Conservation (phyloP, 2,113 vertebrate species). For the Caracal caracal region DNA sequence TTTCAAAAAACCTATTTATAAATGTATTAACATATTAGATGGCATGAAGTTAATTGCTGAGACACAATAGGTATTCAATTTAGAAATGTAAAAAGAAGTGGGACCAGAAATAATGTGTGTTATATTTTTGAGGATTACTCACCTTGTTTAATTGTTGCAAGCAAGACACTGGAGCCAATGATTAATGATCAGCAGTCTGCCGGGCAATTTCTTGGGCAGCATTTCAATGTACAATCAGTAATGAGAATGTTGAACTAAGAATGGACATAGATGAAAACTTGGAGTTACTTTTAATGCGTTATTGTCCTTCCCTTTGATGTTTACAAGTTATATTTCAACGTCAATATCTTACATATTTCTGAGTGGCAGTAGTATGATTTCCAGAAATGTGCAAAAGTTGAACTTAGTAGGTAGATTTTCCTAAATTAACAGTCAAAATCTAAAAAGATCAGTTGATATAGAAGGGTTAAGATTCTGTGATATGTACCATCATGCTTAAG, state of each 20-base stretch:
- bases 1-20: slow-evolving; percentile 58
- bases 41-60: slow-evolving; percentile 53
- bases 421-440: not conserved
- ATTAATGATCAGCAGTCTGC: slow-evolving; percentile 7
- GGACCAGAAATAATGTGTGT: not conserved
- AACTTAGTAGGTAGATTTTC: not conserved
- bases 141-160: not conserved
- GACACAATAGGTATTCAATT: slow-evolving; percentile 25
- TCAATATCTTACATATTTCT: not conserved
- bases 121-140: slow-evolving; percentile 11
- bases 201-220: not conserved
- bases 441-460: not conserved
- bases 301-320: not conserved
- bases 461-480: not conserved
- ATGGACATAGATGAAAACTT: not conserved
- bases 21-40: slow-evolving; percentile 72
- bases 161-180: not conserved
- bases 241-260: not conserved
- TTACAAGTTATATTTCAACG: not conserved
- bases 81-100: not conserved
- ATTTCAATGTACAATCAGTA: not conserved
- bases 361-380: not conserved
- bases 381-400: not conserved
- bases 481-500: not conserved
- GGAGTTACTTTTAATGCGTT: not conserved